Conservation (phyloP, 2,113 vertebrate species). For the Rousettus leschenaultii region DNA sequence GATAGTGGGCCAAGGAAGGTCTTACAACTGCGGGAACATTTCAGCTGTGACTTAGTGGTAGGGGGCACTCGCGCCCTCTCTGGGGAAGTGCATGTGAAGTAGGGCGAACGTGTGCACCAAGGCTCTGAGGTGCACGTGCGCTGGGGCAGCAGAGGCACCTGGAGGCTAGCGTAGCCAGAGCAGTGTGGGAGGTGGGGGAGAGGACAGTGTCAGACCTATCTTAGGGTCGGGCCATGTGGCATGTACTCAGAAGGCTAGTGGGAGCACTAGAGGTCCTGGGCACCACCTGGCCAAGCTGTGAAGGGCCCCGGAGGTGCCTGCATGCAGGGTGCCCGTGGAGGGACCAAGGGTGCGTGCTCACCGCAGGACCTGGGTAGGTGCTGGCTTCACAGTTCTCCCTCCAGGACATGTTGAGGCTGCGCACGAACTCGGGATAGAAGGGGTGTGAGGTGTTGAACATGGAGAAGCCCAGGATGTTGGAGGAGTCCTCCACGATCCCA, state of each 20-base stretch:
- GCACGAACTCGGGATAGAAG: conserved; percentile 93
- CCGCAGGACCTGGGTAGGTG: conserved; percentile 90
- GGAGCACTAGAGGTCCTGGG: conserved; percentile 34
- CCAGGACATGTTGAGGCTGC: conserved; percentile 96
- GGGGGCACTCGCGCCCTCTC: not conserved
- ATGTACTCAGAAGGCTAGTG: conserved; percentile 59
- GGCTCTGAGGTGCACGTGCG: not conserved
- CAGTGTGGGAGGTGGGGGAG: not conserved
- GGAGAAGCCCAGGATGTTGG: conserved; percentile 94
- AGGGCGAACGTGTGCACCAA: accelerated
- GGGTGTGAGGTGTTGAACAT: conserved; percentile 95
- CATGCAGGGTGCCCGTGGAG: not conserved
- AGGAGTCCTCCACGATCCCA: conserved; percentile 91
- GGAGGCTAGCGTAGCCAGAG: not conserved
- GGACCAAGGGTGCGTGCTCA: conserved; percentile 68
- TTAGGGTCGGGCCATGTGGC: not conserved
- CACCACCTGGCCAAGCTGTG: not conserved
- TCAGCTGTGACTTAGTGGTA: not conserved
- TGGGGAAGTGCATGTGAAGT: accelerated
- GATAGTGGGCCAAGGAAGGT: not conserved
- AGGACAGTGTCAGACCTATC: conserved; percentile 51
- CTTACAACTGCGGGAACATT: not conserved
- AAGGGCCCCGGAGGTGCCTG: not conserved
- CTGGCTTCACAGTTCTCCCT: conserved; percentile 92
- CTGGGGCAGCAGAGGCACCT: not conserved